Conservation (phyloP, 92 coral and sea anemone genomes). For the Pocillopora meandrina region DNA sequence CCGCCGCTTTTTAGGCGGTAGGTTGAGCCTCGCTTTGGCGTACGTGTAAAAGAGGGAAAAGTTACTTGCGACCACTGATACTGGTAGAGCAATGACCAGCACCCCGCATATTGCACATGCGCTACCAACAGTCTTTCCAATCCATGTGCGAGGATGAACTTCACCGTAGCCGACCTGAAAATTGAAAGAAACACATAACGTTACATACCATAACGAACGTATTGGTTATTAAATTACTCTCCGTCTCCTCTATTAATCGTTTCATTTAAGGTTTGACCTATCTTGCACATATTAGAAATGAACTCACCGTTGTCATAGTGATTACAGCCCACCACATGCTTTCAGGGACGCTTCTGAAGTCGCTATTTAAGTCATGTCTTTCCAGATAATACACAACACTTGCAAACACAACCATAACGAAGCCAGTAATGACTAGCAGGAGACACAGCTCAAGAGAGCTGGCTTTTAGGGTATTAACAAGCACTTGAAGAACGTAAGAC, state of each 20-base stretch:
- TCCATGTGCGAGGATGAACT: slow-evolving; percentile 92
- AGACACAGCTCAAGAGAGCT: slow-evolving; percentile 87
- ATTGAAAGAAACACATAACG: not conserved
- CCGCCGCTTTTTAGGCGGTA: slow-evolving; percentile 88
- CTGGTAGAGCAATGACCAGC: slow-evolving; percentile 96
- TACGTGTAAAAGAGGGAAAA: slow-evolving; percentile 94
- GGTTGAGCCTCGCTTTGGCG: slow-evolving; percentile 97
- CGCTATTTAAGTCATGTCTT: slow-evolving; percentile 68
- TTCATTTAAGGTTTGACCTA: too few species aligned
- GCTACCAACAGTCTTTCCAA: slow-evolving; percentile 94
- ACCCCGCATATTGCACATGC: slow-evolving; percentile 99
- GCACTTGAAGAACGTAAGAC: slow-evolving; percentile 96
- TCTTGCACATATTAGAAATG: too few species aligned
- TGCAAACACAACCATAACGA: slow-evolving; percentile 90
- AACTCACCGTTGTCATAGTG: slow-evolving; percentile 98
- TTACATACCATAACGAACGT: not conserved
- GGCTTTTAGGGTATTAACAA: slow-evolving; percentile 91
- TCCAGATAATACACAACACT: slow-evolving; percentile 90
- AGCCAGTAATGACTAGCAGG: slow-evolving; percentile 84
- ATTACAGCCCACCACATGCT: slow-evolving; percentile 99
- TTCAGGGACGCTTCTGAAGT: slow-evolving; percentile 83
- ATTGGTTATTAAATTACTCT: not conserved
- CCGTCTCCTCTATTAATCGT: too few species aligned
- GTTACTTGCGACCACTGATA: slow-evolving; percentile 96
- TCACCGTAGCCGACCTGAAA: slow-evolving; percentile 98